Evolutionary conservation across 2,113 vertebrate species (phyloP).

Genomic region (Athene noctua): DNA sequence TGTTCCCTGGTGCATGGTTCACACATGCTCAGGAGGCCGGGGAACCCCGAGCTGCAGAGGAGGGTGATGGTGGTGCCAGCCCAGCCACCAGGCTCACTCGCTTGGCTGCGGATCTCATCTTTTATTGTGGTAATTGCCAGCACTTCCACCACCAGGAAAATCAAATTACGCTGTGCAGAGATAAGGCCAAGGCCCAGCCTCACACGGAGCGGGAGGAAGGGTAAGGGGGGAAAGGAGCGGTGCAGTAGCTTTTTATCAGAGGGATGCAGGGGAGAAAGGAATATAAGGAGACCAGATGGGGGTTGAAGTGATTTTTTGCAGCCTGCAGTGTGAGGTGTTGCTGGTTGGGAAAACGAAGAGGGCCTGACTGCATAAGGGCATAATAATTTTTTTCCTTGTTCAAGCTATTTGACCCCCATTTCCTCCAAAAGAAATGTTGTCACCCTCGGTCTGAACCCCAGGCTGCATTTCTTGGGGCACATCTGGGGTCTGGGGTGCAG

Average conservation of each 20-base stretch:
- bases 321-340: neutral
- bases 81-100: neutral
- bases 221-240: neutral
- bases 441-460: neutral
- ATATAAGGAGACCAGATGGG: neutral
- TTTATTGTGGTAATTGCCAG: slow-evolving; percentile 7
- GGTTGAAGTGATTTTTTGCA: neutral
- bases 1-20: neutral
- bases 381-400: neutral
- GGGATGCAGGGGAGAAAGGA: neutral
- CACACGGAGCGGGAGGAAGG: neutral
- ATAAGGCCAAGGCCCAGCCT: neutral
- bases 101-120: neutral
- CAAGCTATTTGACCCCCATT: neutral
- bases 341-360: accelerated
- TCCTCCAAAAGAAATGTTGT: neutral
- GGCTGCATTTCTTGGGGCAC: neutral
- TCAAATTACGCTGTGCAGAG: neutral
- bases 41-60: neutral
- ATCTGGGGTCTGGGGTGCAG: neutral
- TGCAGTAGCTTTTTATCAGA: neutral
- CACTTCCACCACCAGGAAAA: neutral
- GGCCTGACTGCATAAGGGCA: neutral
- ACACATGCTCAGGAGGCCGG: neutral
- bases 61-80: neutral